A percentile compares a stretch with the other conserved stretches of the same genome.
Conservation (phyloP, 92 coral and sea anemone genomes). For the Porites cylindrica region DNA sequence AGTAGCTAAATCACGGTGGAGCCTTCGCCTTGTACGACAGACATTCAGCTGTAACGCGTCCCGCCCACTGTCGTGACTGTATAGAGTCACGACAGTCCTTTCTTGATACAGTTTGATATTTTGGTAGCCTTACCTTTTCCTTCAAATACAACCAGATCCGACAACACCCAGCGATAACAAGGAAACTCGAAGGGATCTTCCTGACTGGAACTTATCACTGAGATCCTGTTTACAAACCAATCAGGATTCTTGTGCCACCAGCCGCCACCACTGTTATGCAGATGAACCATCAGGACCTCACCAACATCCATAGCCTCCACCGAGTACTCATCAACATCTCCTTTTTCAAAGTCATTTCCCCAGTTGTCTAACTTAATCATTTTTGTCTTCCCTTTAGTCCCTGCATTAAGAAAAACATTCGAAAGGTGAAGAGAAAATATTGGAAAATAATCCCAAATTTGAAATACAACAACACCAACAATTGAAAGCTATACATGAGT, state of each 20-base stretch:
- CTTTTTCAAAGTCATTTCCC: slow-evolving; percentile 77
- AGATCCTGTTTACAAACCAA: slow-evolving; percentile 85
- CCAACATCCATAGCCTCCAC: slow-evolving; percentile 89
- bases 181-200: slow-evolving; percentile 68
- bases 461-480: too few species aligned
- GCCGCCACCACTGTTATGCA: slow-evolving; percentile 74
- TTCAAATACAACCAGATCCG: slow-evolving; percentile 70
- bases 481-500: too few species aligned
- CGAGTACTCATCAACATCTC: slow-evolving; percentile 68
- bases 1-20: too few species aligned
- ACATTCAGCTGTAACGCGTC: too few species aligned
- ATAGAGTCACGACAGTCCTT: too few species aligned
- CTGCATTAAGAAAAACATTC: slow-evolving; percentile 32
- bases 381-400: slow-evolving; percentile 83
- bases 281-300: slow-evolving; percentile 69
- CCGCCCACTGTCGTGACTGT: too few species aligned
- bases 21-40: too few species aligned
- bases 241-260: slow-evolving; percentile 51
- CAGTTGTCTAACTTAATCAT: slow-evolving; percentile 64
- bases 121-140: slow-evolving; percentile 69
- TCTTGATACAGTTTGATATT: too few species aligned
- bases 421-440: too few species aligned
- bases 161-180: slow-evolving; percentile 77
- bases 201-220: slow-evolving; percentile 60
- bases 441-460: too few species aligned